These are phyloP conservation scores for Pangasius macronema DNA, from an alignment of 2,797 vertebrate species.

Conservation along the genomic window DNA sequence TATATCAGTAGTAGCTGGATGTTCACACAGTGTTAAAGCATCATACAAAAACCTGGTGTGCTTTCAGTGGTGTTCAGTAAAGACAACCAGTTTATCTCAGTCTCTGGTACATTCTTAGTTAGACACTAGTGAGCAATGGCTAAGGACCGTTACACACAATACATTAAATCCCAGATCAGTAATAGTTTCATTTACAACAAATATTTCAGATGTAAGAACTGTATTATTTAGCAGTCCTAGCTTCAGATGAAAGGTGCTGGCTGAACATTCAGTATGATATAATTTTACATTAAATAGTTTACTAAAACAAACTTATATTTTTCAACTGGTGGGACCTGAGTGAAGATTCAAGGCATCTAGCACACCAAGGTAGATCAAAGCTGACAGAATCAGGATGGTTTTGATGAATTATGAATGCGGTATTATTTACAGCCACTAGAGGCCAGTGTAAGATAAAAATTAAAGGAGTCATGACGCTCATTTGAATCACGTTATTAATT, in stretches of 20 bases:
- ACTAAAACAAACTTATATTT: background rate
- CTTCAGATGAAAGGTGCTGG: background rate
- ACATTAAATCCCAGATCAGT: background rate
- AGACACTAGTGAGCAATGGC: no score
- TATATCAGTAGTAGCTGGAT: no score
- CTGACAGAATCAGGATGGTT: background rate
- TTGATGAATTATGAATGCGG: background rate
- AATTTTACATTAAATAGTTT: background rate
- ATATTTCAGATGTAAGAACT: background rate
- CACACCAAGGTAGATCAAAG: background rate
- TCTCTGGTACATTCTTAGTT: no score
- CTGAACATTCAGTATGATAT: background rate
- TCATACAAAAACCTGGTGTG: no score
- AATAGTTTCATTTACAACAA: background rate
- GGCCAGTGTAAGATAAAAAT: background rate
- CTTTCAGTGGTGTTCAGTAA: no score
- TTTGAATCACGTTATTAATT: background rate
- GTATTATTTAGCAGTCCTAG: background rate
- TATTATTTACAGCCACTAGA: constrained; percentile 7
- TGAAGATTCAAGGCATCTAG: background rate
- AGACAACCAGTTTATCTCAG: no score
- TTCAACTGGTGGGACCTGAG: background rate
- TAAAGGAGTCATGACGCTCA: background rate
- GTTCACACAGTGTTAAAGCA: no score
- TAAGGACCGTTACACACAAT: no score